Percentiles rank a stretch among this genome's conserved stretches.
Conservation (phyloP, 2,113 vertebrate species). For the Calidris pygmaea region DNA sequence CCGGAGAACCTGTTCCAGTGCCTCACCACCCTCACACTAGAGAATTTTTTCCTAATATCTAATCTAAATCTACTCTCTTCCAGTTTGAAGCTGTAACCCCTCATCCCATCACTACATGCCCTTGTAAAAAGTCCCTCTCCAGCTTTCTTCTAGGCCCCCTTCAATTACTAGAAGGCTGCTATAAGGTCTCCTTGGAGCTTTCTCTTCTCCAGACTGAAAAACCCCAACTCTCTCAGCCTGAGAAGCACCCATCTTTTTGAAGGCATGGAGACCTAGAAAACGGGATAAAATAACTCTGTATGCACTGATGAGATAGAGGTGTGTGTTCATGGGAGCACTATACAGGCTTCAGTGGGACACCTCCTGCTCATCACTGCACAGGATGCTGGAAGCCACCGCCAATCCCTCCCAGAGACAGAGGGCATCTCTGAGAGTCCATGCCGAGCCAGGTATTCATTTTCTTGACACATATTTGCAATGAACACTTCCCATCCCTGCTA, state of each 20-base stretch:
- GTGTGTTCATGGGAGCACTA: rapidly evolving
- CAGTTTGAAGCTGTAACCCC: background rate
- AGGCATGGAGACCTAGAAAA: background rate
- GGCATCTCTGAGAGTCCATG: rapidly evolving
- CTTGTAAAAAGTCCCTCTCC: background rate
- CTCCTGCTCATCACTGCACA: rapidly evolving
- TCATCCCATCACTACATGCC: background rate
- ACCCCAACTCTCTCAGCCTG: background rate
- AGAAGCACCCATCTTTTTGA: background rate
- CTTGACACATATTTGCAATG: rapidly evolving
- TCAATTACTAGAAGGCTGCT: background rate
- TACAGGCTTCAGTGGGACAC: rapidly evolving
- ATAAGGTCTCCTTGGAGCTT: background rate
- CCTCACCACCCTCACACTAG: background rate
- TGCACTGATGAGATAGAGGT: background rate
- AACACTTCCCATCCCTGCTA: background rate
- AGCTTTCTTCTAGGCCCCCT: background rate
- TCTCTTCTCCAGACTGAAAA: background rate
- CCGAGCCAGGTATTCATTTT: rapidly evolving
- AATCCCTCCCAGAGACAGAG: rapidly evolving
- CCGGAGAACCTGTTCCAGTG: background rate
- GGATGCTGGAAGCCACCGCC: background rate
- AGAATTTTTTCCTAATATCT: background rate
- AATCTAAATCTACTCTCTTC: background rate
- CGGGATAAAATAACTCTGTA: background rate